Percentiles rank a stretch among this genome's conserved stretches.
Conservation (phyloP, 2,113 vertebrate genomes). For the Harpagus bidentatus region DNA sequence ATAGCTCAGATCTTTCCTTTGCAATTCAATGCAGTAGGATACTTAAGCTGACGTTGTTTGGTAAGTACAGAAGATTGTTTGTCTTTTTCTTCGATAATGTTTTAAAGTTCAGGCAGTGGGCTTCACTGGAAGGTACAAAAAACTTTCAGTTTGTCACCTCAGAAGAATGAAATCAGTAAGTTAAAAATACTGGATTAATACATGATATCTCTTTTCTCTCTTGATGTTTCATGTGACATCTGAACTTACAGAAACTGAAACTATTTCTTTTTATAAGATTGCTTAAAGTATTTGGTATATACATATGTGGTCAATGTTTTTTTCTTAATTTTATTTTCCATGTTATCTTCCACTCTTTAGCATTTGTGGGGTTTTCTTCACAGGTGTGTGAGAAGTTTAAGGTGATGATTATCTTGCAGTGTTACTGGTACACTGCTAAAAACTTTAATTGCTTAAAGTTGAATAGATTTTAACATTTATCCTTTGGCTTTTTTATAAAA, state of each 20-base stretch:
- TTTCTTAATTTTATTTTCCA: background rate
- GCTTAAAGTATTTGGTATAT: background rate
- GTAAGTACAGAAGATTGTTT: slow-evolving; percentile 72
- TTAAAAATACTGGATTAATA: background rate
- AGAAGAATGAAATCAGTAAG: background rate
- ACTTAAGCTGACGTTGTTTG: slow-evolving; percentile 96
- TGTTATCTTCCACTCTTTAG: background rate
- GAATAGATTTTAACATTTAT: background rate
- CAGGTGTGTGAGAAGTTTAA: background rate
- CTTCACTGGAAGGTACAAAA: background rate
- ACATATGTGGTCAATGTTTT: background rate
- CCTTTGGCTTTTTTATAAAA: background rate
- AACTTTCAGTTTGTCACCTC: background rate
- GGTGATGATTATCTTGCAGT: background rate
- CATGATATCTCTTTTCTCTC: background rate
- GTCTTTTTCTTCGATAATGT: background rate
- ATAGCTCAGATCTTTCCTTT: slow-evolving; percentile 98
- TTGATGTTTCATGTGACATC: background rate
- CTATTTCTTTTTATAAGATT: background rate
- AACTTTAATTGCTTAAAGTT: background rate
- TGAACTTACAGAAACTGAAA: background rate
- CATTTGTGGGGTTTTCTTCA: background rate
- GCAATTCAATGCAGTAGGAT: slow-evolving; percentile 99
- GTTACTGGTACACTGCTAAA: background rate
- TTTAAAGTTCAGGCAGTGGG: background rate